Evolutionary conservation across 1,140 invertebrate species (phyloP), one percentile per base, ranked within the genome.

Genomic region (Drosophila cardini): DNA sequence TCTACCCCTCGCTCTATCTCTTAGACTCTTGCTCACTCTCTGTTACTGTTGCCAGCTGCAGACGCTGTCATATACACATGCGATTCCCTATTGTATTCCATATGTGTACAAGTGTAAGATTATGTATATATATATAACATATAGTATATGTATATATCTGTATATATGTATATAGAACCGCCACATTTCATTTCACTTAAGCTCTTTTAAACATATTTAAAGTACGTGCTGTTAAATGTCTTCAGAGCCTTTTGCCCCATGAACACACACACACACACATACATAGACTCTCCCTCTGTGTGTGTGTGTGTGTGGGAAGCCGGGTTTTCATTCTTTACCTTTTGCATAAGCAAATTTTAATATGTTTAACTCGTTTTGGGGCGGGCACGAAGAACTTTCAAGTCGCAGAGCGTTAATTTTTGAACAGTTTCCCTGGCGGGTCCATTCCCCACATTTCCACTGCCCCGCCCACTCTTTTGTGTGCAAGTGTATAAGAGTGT

Each of bases 151-250:
- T 4, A 60, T 71, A 34, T 60, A 38, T 16, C 40, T 34, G 21
- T 48, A 65, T 34, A 63, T 57, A 65, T 36, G 18, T 46, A 57
- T 45, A 45, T 53, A 52, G 53, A 16, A 46, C 46, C 56, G 38
- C 55, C 61, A 67, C 82, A 71, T 77, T 79, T 77, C 80, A 83
- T 80, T 84, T 76, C 73, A 73, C 84, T 87, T 87, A 77, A 87
- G 83, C 84, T 83, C 58, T 72, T 72, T 87, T 83, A 84, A 87
- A 89, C 80, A 84, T 87, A 89, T 87, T 87, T 87, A 87, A 89
- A 77, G 79, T 89, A 87, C 83, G 83, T 87, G 83, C 67, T 80
- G 84, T 83, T 72, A 67, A 87, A 80, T 79, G 83, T 80, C 79
- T 87, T 72, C 56, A 9, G 72, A 70, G 84, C 62, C 74, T 87